Conservation (phyloP, 2,888 invertebrate species). For the Acrocyrtus sp. region DNA sequence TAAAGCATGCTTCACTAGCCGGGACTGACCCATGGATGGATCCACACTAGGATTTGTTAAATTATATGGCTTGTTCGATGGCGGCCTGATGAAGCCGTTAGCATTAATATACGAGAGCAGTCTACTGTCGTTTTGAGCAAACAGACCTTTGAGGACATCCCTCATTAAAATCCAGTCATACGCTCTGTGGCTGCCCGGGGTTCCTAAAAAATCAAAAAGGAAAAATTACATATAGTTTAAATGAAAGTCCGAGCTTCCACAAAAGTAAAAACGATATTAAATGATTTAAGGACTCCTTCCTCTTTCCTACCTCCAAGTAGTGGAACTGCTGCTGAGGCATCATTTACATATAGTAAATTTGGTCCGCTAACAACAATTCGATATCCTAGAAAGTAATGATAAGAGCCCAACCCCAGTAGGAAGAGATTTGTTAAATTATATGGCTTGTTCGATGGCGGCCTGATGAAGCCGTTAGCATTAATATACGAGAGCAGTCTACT, state of each 20-base stretch:
- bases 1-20: slow-evolving; percentile 50
- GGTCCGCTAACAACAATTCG: slow-evolving; percentile 27
- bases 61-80: slow-evolving; percentile 47
- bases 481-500: slow-evolving; percentile 50
- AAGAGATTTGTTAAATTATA: slow-evolving; percentile 54
- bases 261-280: not conserved
- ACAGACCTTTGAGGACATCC: slow-evolving; percentile 52
- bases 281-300: not conserved
- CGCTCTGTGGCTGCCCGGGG: not conserved
- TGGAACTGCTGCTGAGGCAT: slow-evolving; percentile 20
- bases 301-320: slow-evolving; percentile 4
- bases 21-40: slow-evolving; percentile 57
- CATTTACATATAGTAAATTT: slow-evolving; percentile 20
- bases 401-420: slow-evolving; percentile 41
- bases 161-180: slow-evolving; percentile 43
- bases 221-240: not conserved
- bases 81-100: slow-evolving; percentile 50
- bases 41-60: slow-evolving; percentile 49
- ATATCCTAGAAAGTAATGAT: slow-evolving; percentile 43
- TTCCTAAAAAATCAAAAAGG: not conserved
- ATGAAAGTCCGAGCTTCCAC: not conserved
- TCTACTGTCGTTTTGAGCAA: slow-evolving; percentile 56
- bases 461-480: slow-evolving; percentile 37
- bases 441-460: slow-evolving; percentile 45
- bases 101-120: slow-evolving; percentile 44